phyloP scores from a whole-genome alignment of 2,113 vertebrate genomes.

The Erpornis zantholeuca region DNA sequence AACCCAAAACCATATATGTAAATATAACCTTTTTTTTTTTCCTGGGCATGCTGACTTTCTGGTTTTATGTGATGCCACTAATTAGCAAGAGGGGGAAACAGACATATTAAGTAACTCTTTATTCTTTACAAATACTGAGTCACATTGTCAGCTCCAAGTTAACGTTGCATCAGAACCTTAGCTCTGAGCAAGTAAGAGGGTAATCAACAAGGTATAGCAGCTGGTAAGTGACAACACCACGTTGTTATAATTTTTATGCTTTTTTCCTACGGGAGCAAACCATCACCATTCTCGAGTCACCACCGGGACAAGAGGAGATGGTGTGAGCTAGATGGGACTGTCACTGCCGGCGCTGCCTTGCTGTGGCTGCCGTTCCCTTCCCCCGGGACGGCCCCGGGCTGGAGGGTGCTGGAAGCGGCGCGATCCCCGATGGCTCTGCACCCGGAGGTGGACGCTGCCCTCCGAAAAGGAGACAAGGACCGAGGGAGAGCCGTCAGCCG shows the following conservation, averaged over 20 bases:
- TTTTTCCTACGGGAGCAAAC: neutral
- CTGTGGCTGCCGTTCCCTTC: neutral
- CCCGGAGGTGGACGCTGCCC: accelerated
- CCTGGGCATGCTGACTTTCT: neutral
- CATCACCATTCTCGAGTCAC: neutral
- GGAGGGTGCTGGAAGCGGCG: neutral
- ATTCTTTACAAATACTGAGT: neutral
- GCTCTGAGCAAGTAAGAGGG: neutral
- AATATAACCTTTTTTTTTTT: neutral
- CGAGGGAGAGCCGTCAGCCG: neutral
- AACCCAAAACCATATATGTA: neutral
- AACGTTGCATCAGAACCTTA: neutral
- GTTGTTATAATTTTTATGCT: neutral
- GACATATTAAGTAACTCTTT: neutral
- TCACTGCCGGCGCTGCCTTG: neutral
- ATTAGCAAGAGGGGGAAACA: neutral
- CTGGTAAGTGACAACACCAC: neutral
- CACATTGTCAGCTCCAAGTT: neutral
- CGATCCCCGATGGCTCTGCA: accelerated
- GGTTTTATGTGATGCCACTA: neutral
- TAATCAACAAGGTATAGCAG: neutral
- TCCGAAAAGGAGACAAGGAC: neutral
- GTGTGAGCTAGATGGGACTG: accelerated
- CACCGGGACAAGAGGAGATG: accelerated
- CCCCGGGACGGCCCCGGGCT: neutral